Base-by-base conservation (phyloP, 1,140 invertebrate species). In the Marisa cornuarietis region DNA sequence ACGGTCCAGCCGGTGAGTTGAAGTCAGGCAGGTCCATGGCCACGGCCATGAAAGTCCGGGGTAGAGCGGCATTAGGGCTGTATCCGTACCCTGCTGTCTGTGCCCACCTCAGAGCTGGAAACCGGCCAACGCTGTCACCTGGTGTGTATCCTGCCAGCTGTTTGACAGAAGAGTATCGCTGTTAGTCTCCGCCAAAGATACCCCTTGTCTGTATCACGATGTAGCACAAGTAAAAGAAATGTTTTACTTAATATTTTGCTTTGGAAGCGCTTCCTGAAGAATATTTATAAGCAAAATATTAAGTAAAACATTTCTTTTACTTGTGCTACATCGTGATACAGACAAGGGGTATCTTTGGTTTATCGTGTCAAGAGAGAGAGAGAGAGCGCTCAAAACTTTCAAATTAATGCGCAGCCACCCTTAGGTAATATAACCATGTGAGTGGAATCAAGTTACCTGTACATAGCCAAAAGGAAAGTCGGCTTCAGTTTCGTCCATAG, bases 21-120 rank as follows among this genome's bases (percentile, higher is more conserved):
- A 78, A 83, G 72, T 89, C 87, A 16, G 86, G 83, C 6, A 88
- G 79, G 83, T 89, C 88, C 76, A 89, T 80, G n/a, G 88, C 87
- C 31, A 87, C 84, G 6, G 88, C 85, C 88, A 89, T 89, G 69
- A 89, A 89, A 42, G 83, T 80, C 66, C 87, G 83, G 31, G 68
- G 68, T 71, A 89, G 63, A 18, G 76, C 81, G 20, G 71, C 22
- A 75, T 89, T 88, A 9, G 88, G 88, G 6, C 84, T 85, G 79
- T 83, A 87, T 10, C 88, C 88, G 61, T 82, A 74, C 63, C 83
- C 82, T 58, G 83, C 85, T 26, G 88, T 90, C 78, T 90, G 88
- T 49, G 87, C 65, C 65, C 65, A 68, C n/a, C 65, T n/a, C 65
- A 16, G n/a, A 68, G 65, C 65, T 11, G 65, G 65, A 31, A 68